A percentile compares a stretch with the other conserved stretches of the same genome.
Evolutionary conservation across 2,797 vertebrate genomes (phyloP).

Genomic region (Lacerta bilineata): DNA sequence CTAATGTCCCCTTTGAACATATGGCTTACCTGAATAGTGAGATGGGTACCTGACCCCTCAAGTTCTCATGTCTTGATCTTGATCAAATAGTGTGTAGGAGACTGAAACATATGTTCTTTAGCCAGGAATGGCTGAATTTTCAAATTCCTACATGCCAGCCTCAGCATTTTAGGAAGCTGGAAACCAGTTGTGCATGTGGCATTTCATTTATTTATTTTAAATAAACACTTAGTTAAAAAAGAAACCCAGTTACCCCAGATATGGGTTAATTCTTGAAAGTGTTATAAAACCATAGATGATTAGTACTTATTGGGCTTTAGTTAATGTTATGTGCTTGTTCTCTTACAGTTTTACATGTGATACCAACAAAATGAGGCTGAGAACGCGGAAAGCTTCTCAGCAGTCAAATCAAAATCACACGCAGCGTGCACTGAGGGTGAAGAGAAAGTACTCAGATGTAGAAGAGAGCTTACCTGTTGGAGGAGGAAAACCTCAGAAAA

Average conservation of each 20-base stretch:
- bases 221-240: background rate
- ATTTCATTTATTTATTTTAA: background rate
- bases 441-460: constrained; percentile 93
- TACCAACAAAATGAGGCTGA: constrained; percentile 95
- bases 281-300: fast-evolving
- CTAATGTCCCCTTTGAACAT: background rate
- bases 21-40: background rate
- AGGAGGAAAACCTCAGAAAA: constrained; percentile 90
- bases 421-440: constrained; percentile 87
- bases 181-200: background rate
- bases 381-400: constrained; percentile 97
- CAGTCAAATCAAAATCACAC: constrained; percentile 87
- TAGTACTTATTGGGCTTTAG: background rate
- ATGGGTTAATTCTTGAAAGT: background rate
- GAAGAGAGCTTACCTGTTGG: constrained; percentile 88
- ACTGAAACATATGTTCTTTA: background rate
- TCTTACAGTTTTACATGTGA: constrained; percentile 91
- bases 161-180: background rate
- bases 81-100: background rate
- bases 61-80: background rate
- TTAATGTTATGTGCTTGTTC: constrained; percentile 14
- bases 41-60: background rate
- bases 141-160: background rate
- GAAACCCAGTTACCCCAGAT: background rate
- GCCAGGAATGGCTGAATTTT: background rate